Base-by-base conservation (phyloP, 1,140 invertebrate species). In the Maniola jurtina region DNA sequence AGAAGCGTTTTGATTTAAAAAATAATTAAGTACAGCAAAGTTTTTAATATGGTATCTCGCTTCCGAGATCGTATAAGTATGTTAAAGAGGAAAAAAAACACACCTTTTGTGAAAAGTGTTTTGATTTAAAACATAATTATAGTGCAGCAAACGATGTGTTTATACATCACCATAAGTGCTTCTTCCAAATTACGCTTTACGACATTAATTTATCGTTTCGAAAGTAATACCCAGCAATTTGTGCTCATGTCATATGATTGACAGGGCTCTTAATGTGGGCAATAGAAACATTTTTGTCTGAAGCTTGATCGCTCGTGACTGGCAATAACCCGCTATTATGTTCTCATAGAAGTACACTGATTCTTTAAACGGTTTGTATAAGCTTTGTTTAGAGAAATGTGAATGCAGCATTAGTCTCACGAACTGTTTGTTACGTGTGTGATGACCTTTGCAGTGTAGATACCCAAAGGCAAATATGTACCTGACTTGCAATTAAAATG, bases 221-320 rank as follows among this genome's bases (percentile, higher is more conserved):
- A 86, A 86, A 86, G 81, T 81, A 79, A 79, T 48, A 58, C 35
- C 66, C 57, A 61, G 76, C 72, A 76, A 80, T 83, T 82, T 81
- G 77, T 73, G 66, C 68, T 74, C 76, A 65, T 69, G 66, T 76
- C 73, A 76, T 64, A 67, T 83, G 81, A 79, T 78, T 80, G 77
- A 80, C 76, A 73, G 75, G 72, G 61, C 72, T 64, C 71, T 25
- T 73, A 72, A 71, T 72, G 66, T 66, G 63, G 62, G 45, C 69
- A 72, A 72, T 70, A 70, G 71, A 76, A 73, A 72, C 56, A 70
- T 72, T 52, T 65, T 59, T 65, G 45, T 55, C 33, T 36, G 54
- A 58, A 36, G 42, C 56, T 33, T 59, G 42, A 59, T 59, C 63
- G 34, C 9, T 59, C 63, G 34, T 65, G 63, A 65, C 63, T 64